phyloP scores from a whole-genome alignment of 2,888 invertebrate genomes.

The Chalcis sispes region DNA sequence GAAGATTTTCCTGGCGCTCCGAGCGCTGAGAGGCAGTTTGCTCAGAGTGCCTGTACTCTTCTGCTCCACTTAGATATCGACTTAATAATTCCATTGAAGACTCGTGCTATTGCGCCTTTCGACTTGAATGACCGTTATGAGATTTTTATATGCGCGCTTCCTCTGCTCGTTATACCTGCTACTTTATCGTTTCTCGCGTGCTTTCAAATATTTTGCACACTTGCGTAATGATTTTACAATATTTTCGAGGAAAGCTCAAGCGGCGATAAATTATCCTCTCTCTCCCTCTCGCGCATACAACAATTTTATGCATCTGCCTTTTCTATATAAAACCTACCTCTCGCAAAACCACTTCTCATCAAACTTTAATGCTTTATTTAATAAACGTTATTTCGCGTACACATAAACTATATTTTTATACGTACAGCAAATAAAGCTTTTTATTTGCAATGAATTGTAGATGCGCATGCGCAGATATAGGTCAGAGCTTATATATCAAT shows the following conservation, averaged over 20 bases:
- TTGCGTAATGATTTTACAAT: too few relatives aligned
- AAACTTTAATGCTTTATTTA: background rate
- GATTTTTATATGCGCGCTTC: background rate
- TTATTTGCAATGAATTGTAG: slow-evolving; percentile 4
- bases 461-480: slow-evolving; percentile 13
- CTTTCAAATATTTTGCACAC: too few relatives aligned
- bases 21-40: background rate
- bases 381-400: too few relatives aligned
- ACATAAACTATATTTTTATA: too few relatives aligned
- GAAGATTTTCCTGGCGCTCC: background rate
- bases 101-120: too few relatives aligned
- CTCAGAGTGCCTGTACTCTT: too few relatives aligned
- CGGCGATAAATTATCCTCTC: background rate
- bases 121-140: background rate
- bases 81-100: slow-evolving; percentile 4
- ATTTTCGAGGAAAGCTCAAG: too few relatives aligned
- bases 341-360: background rate
- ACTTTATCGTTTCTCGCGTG: too few relatives aligned
- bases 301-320: background rate
- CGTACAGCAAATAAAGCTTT: background rate
- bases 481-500: background rate
- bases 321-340: background rate
- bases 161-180: too few relatives aligned
- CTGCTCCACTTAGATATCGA: slow-evolving; percentile 22
- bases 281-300: too few relatives aligned